Base-by-base conservation (phyloP, 1,140 invertebrate species). In the Riptortus pedestris region DNA sequence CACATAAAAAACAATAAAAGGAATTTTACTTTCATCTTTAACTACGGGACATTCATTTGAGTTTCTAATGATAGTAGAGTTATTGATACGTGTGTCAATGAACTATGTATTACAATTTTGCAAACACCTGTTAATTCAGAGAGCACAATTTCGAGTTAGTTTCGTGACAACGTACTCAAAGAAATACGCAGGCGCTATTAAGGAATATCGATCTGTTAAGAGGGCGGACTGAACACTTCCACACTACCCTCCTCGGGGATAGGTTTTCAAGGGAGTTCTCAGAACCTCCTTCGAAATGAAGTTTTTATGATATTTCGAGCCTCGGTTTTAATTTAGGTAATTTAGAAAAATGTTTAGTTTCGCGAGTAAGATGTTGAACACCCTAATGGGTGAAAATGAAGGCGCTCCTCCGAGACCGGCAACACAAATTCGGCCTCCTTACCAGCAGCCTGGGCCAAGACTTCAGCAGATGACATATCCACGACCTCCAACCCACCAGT, bases 301-400 rank as follows among this genome's bases (percentile, higher is more conserved):
- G 24, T 24, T 55, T 0, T 55, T 55, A 55, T 55, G 51, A 55
- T 55, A 24, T 20, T 55, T 55, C 24, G 16, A 9, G 51, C 51
- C 51, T 55, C 51, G 51, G 51, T 55, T 26, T 24, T 55, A 24
- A 26, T 9, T 55, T 26, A 26, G 22, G 4, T 2, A n/a, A n/a
- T 14, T 22, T n/a, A 47, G 18, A 20, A 47, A 9, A 55, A 75
- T 75, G 74, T 73, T 75, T 64, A 74, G 71, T 69, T 75, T 75
- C 68, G 74, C 74, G 14, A 75, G 72, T 65, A 75, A 75, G 67
- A 75, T 75, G 74, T 70, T 75, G 64, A 75, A 75, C 67, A 73
- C 71, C 65, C 73, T 75, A 18, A 74, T 75, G 67, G 74, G 74
- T 59, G 71, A 69, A 26, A 73, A 70, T 60, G 72, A 74, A 43